These are phyloP conservation scores for Cygnus olor DNA, from an alignment of 2,797 vertebrate genomes.

Conservation along the genomic window DNA sequence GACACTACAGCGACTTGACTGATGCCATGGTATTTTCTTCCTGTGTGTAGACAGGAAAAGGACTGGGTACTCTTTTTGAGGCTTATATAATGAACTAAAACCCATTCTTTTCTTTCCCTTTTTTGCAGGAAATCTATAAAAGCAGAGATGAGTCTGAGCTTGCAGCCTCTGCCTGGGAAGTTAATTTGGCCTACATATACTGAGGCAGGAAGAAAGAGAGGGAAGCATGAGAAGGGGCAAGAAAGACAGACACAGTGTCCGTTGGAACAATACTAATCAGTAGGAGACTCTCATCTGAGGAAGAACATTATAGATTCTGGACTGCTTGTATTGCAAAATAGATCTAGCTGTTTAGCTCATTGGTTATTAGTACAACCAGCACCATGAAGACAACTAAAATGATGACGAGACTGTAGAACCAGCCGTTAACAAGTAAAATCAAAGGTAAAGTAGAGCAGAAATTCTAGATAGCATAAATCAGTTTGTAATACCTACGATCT, in stretches of 20 bases:
- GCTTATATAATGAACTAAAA: background rate
- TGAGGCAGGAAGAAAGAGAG: background rate
- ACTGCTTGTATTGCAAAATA: background rate
- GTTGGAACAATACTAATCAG: background rate
- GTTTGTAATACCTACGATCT: background rate
- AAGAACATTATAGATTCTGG: background rate
- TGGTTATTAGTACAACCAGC: background rate
- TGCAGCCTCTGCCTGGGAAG: background rate
- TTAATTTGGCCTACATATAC: background rate
- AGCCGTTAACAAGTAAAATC: background rate
- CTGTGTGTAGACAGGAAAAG: background rate
- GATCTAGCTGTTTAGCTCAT: background rate
- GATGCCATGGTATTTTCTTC: background rate
- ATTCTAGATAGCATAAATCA: background rate
- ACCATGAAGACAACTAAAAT: background rate
- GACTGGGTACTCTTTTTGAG: background rate
- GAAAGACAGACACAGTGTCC: background rate
- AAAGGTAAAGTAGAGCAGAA: background rate
- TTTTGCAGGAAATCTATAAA: background rate
- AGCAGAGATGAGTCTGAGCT: background rate
- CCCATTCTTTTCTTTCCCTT: background rate
- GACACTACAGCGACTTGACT: background rate
- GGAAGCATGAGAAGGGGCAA: background rate
- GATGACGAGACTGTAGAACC: background rate
- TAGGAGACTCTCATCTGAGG: background rate